Conservation (phyloP, 1,140 invertebrate species). For the Procambarus virginalis region DNA sequence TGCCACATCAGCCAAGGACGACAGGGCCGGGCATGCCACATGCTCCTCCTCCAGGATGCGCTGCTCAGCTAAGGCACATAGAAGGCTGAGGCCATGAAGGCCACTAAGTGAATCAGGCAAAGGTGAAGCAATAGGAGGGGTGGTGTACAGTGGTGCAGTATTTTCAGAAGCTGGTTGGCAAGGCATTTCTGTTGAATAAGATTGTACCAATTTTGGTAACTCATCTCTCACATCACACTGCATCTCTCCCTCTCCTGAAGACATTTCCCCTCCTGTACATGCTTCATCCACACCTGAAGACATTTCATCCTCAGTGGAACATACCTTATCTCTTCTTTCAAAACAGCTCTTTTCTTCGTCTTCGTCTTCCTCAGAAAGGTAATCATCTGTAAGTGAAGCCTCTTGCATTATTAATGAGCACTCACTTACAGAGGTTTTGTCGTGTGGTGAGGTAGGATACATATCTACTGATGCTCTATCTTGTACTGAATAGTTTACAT, state of each 20-base stretch:
- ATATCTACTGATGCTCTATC: constrained; percentile 13
- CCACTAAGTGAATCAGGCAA: constrained; percentile 23
- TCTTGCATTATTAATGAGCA: constrained; percentile 2
- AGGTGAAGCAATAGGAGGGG: constrained; percentile 11
- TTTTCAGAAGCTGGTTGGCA: not conserved
- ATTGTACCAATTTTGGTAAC: constrained; percentile 13
- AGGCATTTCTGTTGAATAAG: constrained; percentile 17
- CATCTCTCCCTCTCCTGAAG: constrained; percentile 12
- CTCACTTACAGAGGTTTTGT: constrained; percentile 11
- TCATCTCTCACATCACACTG: not conserved
- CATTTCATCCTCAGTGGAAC: not conserved
- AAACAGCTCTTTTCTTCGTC: not conserved
- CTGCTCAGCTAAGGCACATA: constrained; percentile 65
- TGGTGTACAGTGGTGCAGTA: constrained; percentile 17
- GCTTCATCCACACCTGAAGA: constrained; percentile 8
- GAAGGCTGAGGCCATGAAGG: constrained; percentile 60
- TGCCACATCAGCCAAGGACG: constrained; percentile 55
- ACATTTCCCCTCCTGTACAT: constrained; percentile 16
- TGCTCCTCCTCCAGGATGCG: constrained; percentile 60
- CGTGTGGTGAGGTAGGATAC: constrained; percentile 1
- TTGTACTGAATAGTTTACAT: constrained; percentile 8
- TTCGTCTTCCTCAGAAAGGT: not conserved
- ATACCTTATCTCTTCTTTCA: not conserved
- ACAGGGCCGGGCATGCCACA: constrained; percentile 38
- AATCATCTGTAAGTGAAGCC: not conserved